These are phyloP conservation scores for Oreochromis aureus DNA, from an alignment of 2,113 vertebrate genomes.

Conservation along the genomic window DNA sequence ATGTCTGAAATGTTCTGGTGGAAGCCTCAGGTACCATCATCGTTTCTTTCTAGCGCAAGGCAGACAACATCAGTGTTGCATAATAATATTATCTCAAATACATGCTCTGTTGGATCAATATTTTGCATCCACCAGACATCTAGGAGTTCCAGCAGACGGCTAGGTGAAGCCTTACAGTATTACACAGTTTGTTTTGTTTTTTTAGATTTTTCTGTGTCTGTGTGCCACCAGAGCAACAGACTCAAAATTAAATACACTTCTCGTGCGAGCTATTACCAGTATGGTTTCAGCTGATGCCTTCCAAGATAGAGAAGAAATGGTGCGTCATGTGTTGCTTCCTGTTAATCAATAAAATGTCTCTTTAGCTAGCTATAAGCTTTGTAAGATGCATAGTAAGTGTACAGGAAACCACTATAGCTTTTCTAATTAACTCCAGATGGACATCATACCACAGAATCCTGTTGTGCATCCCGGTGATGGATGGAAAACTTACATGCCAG, in stretches of 20 bases:
- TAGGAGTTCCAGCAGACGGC: neutral
- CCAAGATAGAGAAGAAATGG: neutral
- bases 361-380: neutral
- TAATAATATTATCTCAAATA: slow-evolving; percentile 30
- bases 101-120: slow-evolving; percentile 22
- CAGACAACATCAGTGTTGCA: slow-evolving; percentile 1
- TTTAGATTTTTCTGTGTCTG: neutral
- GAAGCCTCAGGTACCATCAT: neutral
- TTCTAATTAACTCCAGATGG: slow-evolving; percentile 13
- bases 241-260: neutral
- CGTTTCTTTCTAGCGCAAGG: neutral
- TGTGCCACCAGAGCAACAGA: neutral
- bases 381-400: slow-evolving; percentile 9
- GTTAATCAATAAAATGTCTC: slow-evolving; percentile 43
- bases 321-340: neutral
- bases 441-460: neutral
- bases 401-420: slow-evolving; percentile 35
- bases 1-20: neutral
- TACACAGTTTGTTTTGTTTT: rapidly evolving
- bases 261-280: neutral
- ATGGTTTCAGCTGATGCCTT: neutral
- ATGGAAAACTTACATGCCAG: neutral
- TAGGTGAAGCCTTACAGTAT: neutral
- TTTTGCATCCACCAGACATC: neutral
- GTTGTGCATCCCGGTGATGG: neutral